Conservation (phyloP, 2,888 invertebrate genomes). For the Ferdinandea cuprea region DNA sequence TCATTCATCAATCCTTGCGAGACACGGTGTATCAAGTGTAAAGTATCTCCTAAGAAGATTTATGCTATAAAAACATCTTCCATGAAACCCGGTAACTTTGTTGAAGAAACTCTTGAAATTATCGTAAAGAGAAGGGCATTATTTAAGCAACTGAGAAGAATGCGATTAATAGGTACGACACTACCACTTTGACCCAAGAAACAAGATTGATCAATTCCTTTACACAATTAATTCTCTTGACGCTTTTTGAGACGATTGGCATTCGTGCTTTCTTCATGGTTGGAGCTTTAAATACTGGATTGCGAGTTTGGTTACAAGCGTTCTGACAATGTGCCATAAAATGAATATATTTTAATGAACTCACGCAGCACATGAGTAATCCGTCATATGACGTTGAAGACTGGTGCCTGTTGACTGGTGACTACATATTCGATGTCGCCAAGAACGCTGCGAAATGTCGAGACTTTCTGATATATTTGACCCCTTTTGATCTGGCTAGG, state of each 20-base stretch:
- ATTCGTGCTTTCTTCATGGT: conserved; percentile 67
- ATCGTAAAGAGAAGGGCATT: conserved; percentile 78
- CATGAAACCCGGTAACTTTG: conserved; percentile 91
- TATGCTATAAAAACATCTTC: conserved; percentile 90
- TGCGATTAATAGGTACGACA: conserved; percentile 81
- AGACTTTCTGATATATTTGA: no score
- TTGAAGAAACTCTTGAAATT: conserved; percentile 81
- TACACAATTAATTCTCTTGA: conserved; percentile 82
- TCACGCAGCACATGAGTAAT: conserved; percentile 79
- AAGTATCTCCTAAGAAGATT: conserved; percentile 87
- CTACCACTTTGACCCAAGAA: conserved; percentile 82
- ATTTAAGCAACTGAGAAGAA: conserved; percentile 80
- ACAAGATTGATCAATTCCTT: conserved; percentile 82
- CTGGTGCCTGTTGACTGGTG: no score
- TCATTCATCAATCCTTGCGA: conserved; percentile 91
- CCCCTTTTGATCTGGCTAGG: no score
- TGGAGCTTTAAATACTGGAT: conserved; percentile 78
- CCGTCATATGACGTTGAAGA: conserved; percentile 80
- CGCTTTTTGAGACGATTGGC: conserved; percentile 79
- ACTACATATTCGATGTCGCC: no score
- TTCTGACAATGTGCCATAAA: conserved; percentile 82
- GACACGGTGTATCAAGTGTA: conserved; percentile 86
- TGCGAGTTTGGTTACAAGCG: conserved; percentile 80
- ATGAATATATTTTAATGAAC: conserved; percentile 80
- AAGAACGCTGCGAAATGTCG: no score